Base-by-base conservation (phyloP, 1,140 invertebrate genomes). In the Drosophila grimshawi region DNA sequence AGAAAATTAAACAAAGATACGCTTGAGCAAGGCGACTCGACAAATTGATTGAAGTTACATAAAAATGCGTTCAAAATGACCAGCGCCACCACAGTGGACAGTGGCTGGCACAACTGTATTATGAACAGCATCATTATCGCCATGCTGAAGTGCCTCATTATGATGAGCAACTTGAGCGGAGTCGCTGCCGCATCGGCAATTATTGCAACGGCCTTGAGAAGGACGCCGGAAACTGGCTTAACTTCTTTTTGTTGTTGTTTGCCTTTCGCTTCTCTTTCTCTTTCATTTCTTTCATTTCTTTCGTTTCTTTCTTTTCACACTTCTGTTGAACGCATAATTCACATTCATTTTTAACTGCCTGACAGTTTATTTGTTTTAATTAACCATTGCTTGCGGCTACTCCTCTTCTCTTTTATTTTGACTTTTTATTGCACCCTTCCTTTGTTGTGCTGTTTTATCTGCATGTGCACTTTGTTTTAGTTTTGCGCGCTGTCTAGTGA, bases 171-270 rank as follows among this genome's bases (percentile, higher is more conserved):
- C 39, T 49, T n/a, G 43, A 39, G 37, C 7, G n/a, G 39, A 7
- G 39, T 10, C 27, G 39, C 37, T 65, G 64, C 76, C 33, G 77
- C 81, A 72, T 62, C 75, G 48, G 57, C 57, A 75, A 70, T 82
- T 67, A 73, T 63, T 75, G 62, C 69, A 89, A 89, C 86, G 85
- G 85, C 85, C 85, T 89, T 89, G 85, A 89, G 85, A 89, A 89
- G 85, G 85, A 89, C 85, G 85, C 85, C 81, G 85, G 86, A 89
- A 89, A 89, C 85, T 89, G 67, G 85, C 74, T 90, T 80, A 41
- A 63, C 66, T 72, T 71, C 57, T 71, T 74, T 60, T 48, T 32
- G 8, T 45, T 4, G 8, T 39, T 11, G 29, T 29, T 30, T 68
- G 55, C 56, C 65, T 62, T 60, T 61, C 57, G 39, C 51, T 66